Evolutionary conservation across 2,888 invertebrate genomes (phyloP), one percentile per base, ranked within the genome.

Genomic region (Meghimatium bilineatum): DNA sequence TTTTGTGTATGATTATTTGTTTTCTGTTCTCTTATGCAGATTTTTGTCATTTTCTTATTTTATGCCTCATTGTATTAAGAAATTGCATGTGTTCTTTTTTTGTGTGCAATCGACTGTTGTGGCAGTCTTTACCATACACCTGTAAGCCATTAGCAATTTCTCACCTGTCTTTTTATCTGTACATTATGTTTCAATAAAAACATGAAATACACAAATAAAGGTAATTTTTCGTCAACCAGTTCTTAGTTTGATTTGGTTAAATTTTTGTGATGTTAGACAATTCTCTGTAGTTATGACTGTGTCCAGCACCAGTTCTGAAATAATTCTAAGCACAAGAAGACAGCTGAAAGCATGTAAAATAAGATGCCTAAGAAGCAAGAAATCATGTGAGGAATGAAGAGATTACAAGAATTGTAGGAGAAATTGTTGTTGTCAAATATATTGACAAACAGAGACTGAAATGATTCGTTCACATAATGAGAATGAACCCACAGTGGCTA

Each of bases 151-250:
- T 49, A 77, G 29, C 66, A 36, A 78, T 78, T 63, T 49, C 38
- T 78, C 63, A 66, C 49, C 29, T n/a, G 44, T 44, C 66, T 78
- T 78, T 78, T 44, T 78, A 78, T 63, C 67, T 78, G 78, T 78
- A 78, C 78, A 77, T 77, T 77, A 63, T 77, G 77, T 78, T 44
- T 23, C 36, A 78, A 78, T 34, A 78, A 78, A 34, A 44, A 44
- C 26, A 44, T 44, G 38, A 78, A 78, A 66, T 29, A 36, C 44
- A 72, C 26, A 60, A 76, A 74, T 74, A 52, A 74, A 74, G 52
- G 38, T 52, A 74, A 36, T 71, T 71, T 71, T 71, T 71, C 26
- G 8, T 71, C 71, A 32, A 32, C 66, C 56, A 56, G 3, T 12
- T 56, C 20, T 56, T 49, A 49, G 56, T 56, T 23, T 56, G 6